These are phyloP conservation scores for Chaetoderma sp. DNA, from an alignment of 2,888 invertebrate genomes.

Conservation along the genomic window DNA sequence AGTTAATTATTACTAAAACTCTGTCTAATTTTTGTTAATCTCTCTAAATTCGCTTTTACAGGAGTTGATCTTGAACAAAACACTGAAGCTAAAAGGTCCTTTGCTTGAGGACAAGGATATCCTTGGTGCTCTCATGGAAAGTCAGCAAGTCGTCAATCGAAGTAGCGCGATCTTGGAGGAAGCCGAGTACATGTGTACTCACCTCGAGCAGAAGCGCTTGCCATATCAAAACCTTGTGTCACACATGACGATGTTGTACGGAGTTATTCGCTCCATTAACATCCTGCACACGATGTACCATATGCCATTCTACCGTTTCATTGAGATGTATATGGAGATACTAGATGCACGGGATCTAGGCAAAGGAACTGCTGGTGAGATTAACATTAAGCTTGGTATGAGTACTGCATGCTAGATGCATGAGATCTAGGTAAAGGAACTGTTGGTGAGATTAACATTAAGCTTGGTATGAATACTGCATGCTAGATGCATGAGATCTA, in stretches of 20 bases:
- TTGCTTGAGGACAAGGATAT: constrained; percentile 65
- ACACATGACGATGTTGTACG: constrained; percentile 62
- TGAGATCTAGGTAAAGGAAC: too few relatives aligned
- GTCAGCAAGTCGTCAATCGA: constrained; percentile 57
- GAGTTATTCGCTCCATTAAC: constrained; percentile 56
- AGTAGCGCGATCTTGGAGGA: constrained; percentile 63
- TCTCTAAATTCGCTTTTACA: too few relatives aligned
- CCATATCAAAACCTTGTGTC: constrained; percentile 61
- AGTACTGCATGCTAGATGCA: background rate
- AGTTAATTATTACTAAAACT: too few relatives aligned
- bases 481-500: too few relatives aligned
- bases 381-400: background rate
- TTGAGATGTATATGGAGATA: constrained; percentile 52
- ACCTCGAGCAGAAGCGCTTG: constrained; percentile 61
- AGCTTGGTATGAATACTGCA: too few relatives aligned
- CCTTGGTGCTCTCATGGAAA: constrained; percentile 58
- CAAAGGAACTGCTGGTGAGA: constrained; percentile 59
- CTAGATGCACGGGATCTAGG: constrained; percentile 59
- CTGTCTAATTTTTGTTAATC: too few relatives aligned
- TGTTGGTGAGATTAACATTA: too few relatives aligned
- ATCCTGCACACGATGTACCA: constrained; percentile 61
- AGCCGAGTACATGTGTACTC: constrained; percentile 60
- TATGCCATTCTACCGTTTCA: constrained; percentile 58
- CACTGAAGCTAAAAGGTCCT: constrained; percentile 55
- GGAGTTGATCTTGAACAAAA: constrained; percentile 63